Evolutionary conservation across 2,113 vertebrate genomes (phyloP).

Genomic region (Melanotaenia duboulayi): DNA sequence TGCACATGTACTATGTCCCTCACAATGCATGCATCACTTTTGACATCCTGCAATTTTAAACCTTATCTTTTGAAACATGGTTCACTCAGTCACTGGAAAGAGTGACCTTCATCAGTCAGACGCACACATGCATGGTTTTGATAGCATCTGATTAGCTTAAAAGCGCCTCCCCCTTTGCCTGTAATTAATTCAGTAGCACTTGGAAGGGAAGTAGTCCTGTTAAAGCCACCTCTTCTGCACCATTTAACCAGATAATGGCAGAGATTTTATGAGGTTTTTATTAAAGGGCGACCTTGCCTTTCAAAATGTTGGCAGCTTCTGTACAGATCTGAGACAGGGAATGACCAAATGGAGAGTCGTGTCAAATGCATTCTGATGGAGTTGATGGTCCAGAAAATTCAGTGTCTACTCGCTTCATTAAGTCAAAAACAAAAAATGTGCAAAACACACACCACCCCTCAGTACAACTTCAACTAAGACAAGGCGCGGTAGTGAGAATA

Average conservation of each 20-base stretch:
- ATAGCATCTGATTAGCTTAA: constrained; percentile 63
- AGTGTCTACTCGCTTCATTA: constrained; percentile 38
- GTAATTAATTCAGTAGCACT: constrained; percentile 77
- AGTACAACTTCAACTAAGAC: background rate
- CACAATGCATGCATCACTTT: constrained; percentile 13
- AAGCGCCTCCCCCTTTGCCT: constrained; percentile 62
- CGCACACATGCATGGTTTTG: constrained; percentile 10
- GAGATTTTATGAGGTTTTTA: constrained; percentile 74
- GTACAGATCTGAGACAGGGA: constrained; percentile 28
- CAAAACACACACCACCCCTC: background rate
- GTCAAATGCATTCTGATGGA: constrained; percentile 51
- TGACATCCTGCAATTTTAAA: constrained; percentile 41
- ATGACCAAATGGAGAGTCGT: constrained; percentile 40
- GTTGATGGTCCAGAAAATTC: constrained; percentile 57
- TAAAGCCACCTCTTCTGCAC: constrained; percentile 78
- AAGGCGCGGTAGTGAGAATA: background rate
- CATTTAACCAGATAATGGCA: constrained; percentile 80
- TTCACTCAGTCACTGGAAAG: constrained; percentile 29
- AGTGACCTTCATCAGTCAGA: constrained; percentile 61
- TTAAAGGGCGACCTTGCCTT: constrained; percentile 74
- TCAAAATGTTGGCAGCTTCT: constrained; percentile 66
- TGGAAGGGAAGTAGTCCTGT: constrained; percentile 60
- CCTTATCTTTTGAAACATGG: constrained; percentile 30
- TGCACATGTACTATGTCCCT: background rate
- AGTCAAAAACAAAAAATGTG: constrained; percentile 3